A percentile compares a stretch with the other conserved stretches of the same genome.
These are phyloP conservation scores for Phaetusa simplex DNA, from an alignment of 2,113 vertebrate species.

Conservation along the genomic window DNA sequence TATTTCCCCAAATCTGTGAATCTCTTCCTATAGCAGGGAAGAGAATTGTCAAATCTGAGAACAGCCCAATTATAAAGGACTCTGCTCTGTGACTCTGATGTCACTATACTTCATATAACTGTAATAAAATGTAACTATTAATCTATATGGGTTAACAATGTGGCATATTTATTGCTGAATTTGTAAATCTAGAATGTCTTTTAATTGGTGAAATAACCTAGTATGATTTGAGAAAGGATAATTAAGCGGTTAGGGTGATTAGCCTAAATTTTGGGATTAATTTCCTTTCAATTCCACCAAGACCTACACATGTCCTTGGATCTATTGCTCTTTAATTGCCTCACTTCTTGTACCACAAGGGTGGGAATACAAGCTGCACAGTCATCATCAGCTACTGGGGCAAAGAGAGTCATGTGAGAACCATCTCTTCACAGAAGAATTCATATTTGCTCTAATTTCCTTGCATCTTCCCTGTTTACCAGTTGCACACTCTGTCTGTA, in stretches of 20 bases:
- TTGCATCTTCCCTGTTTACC: background rate
- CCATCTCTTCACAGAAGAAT: background rate
- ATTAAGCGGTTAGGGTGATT: background rate
- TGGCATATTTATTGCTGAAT: background rate
- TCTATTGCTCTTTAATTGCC: background rate
- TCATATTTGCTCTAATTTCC: accelerated
- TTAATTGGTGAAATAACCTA: background rate
- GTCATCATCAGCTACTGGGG: background rate
- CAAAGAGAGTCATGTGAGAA: accelerated
- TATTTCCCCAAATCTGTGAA: background rate
- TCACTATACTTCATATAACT: background rate
- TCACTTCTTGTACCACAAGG: background rate
- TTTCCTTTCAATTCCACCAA: background rate
- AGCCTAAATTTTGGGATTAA: background rate
- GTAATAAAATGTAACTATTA: background rate
- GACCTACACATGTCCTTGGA: background rate
- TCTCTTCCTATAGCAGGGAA: background rate
- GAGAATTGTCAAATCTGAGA: background rate
- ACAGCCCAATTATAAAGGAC: background rate
- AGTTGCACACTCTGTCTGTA: background rate
- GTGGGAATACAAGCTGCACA: background rate
- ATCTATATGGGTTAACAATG: background rate
- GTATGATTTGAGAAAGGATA: background rate
- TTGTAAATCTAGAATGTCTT: background rate
- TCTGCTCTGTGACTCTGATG: background rate